Percentiles rank a stretch among this genome's conserved stretches.
These are phyloP conservation scores for Deilephila porcellus DNA, from an alignment of 2,888 invertebrate genomes.

Conservation along the genomic window DNA sequence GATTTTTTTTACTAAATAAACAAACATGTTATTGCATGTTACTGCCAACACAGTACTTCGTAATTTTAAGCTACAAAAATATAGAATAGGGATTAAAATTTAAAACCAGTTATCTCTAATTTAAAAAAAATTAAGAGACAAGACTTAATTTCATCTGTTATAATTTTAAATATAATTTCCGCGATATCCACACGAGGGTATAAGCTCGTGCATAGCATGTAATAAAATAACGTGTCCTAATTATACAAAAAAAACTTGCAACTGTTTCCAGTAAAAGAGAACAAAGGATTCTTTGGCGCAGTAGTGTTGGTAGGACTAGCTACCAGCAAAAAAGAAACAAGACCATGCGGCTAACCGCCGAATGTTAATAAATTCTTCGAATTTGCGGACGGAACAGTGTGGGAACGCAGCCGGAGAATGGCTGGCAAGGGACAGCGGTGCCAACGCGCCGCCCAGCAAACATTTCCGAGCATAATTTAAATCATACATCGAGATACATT, in stretches of 20 bases:
- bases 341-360: conserved; percentile 77
- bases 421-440: conserved; percentile 16
- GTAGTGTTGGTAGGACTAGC: conserved; percentile 60
- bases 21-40: too few relatives aligned
- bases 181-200: too few relatives aligned
- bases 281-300: conserved; percentile 60
- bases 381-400: conserved; percentile 60
- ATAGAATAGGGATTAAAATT: too few relatives aligned
- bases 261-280: conserved; percentile 45
- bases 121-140: too few relatives aligned
- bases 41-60: too few relatives aligned
- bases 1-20: too few relatives aligned
- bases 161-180: too few relatives aligned
- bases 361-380: conserved; percentile 81
- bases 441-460: conserved; percentile 1
- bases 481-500: not conserved
- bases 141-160: too few relatives aligned
- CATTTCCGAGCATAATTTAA: conserved; percentile 2
- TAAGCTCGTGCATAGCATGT: not conserved
- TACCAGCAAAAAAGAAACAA: conserved; percentile 65
- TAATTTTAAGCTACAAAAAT: too few relatives aligned
- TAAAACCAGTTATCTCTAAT: too few relatives aligned
- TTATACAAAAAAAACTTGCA: not conserved
- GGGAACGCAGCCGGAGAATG: conserved; percentile 15
- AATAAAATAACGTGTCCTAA: not conserved